Percentiles rank a stretch among this genome's conserved stretches.
phyloP scores from a whole-genome alignment of 2,797 vertebrate species.

The Coccyzus lansbergi region DNA sequence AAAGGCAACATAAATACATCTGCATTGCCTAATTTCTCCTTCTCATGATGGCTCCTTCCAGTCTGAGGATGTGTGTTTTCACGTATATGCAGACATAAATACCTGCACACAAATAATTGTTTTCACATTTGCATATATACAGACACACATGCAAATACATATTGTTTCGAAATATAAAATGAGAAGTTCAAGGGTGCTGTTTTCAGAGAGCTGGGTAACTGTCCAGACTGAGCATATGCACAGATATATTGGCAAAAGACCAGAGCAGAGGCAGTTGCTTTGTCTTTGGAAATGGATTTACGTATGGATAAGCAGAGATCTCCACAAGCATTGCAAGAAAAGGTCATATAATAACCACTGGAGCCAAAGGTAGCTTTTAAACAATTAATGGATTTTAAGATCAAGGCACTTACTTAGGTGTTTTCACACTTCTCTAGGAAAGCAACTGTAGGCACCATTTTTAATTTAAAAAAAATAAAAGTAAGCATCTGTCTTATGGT shows the following conservation, averaged over 20 bases:
- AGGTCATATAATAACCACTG: background rate
- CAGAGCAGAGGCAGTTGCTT: background rate
- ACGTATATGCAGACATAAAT: background rate
- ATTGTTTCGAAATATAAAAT: background rate
- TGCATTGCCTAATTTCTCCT: background rate
- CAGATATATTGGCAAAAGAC: fast-evolving
- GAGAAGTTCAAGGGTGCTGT: background rate
- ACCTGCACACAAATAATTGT: background rate
- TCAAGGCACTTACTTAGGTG: background rate
- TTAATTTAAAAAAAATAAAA: background rate
- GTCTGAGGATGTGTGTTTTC: background rate
- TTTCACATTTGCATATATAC: background rate
- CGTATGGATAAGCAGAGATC: background rate
- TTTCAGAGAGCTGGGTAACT: background rate
- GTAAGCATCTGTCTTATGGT: background rate
- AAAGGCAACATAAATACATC: background rate
- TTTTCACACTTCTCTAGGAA: background rate
- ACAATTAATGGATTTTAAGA: background rate
- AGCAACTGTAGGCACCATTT: background rate
- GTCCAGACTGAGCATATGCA: background rate
- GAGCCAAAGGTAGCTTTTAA: background rate
- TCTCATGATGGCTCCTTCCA: background rate
- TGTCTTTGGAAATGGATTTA: background rate
- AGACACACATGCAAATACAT: background rate
- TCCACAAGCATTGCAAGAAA: background rate